Evolutionary conservation across 1,140 invertebrate species (phyloP), one percentile per base, ranked within the genome.

Genomic region (Lanistes nyassanus): DNA sequence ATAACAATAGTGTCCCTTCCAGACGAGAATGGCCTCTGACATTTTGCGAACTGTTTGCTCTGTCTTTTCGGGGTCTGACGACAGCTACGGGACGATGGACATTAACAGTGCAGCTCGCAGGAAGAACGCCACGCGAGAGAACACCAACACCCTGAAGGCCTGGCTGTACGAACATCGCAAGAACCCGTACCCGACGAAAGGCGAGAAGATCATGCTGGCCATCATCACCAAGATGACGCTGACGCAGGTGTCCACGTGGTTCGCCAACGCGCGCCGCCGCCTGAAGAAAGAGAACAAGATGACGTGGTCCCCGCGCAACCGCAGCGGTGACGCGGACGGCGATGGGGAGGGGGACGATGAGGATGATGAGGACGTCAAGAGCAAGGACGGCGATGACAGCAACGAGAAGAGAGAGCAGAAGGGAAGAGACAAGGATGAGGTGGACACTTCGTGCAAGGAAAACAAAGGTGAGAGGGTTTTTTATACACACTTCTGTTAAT

Each of bases 161-260:
- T 99, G 98, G 98, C 91, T 99, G 4, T 98, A 98, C 89, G 97
- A 98, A 86, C 98, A 99, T 92, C 96, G 97, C 90, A 99, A 98
- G 91, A 99, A 99, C 90, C 98, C 98, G 0, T 99, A 99, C 90
- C 97, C 97, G 7, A 99, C 97, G 47, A 99, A 99, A 90, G 97
- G 96, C 26, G 97, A 99, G 90, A 99, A 99, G 90, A 98, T 99
- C 78, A 98, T 99, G 96, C 91, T 99, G 82, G 97, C 98, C 56
- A 98, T 99, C 85, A 97, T 99, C 84, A 99, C 97, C 64, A 98
- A 98, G 90, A 99, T 99, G 98, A 99, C 97, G 37, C 90, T 99
- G 60, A 99, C 98, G 11, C 98, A 80, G 90, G 88, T 89, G 62
- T 88, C 86, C 64, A 89, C 88, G 51, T 89, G 88, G 88, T 89